Evolutionary conservation across 2,113 vertebrate genomes (phyloP).

Genomic region (Zapus hudsonius): DNA sequence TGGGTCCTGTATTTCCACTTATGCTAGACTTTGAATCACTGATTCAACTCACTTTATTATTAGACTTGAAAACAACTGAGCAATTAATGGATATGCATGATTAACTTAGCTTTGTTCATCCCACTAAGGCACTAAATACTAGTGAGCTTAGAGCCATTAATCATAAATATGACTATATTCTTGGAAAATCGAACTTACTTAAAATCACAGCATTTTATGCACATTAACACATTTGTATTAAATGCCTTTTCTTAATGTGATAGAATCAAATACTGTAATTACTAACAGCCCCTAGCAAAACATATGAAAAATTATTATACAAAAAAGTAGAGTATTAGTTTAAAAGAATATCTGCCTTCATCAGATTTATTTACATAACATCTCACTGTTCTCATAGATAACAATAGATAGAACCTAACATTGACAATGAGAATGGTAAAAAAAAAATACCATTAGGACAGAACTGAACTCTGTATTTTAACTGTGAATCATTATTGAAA

Average conservation of each 20-base stretch:
- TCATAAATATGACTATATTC: conserved; percentile 56
- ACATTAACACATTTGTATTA: conserved; percentile 48
- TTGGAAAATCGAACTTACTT: conserved; percentile 67
- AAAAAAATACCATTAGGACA: not conserved
- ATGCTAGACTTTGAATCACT: no score
- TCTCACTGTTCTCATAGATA: not conserved
- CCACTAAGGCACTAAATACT: conserved; percentile 49
- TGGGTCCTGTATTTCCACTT: no score
- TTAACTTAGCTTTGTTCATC: conserved; percentile 62
- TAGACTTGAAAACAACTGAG: conserved; percentile 61
- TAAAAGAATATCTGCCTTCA: conserved; percentile 20
- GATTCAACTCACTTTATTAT: conserved; percentile 51
- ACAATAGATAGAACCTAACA: not conserved
- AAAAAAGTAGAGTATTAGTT: not conserved
- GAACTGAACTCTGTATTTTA: not conserved
- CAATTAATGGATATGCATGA: conserved; percentile 44
- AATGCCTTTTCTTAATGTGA: conserved; percentile 35
- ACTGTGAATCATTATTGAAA: not conserved
- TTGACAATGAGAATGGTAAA: not conserved
- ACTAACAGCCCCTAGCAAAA: conserved; percentile 33
- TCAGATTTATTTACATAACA: not conserved
- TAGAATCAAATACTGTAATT: conserved; percentile 59
- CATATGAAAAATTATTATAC: not conserved
- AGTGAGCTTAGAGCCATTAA: conserved; percentile 70
- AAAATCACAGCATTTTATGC: conserved; percentile 64